Evolutionary conservation across 2,888 invertebrate species (phyloP), one percentile per base, ranked within the genome.

Genomic region (Pammene fasciana): DNA sequence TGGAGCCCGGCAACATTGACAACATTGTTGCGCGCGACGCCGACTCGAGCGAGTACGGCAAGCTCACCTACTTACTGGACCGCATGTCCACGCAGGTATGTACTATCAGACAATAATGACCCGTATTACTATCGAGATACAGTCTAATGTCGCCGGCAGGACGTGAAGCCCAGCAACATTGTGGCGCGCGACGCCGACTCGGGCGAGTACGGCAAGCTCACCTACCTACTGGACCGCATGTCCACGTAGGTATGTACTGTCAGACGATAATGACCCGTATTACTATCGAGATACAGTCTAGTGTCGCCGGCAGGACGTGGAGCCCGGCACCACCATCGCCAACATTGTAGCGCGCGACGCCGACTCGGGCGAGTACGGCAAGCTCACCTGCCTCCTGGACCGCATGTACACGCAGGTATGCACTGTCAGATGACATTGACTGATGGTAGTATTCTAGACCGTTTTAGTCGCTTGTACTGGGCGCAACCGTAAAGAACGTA

Each of bases 61-160:
- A 96, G 90, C 94, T 98, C 38, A 98, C 97, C 0, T 98, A 97
- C 86, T 88, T 98, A 0, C 93, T 98, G 71, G 98, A 98, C 83
- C 93, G 97, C 67, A 94, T 96, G 75, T 97, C 97, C 10, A 96
- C 98, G 0, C 95, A 96, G 93, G 96, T 95, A 83, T 72, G 7
- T 7, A 8, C 48, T 48, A 7, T 14, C 14, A 16, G 16, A 16
- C 16, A 6, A 48, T 9, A 8, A 16, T 48, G 14, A 16, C 8
- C 14, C 8, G 10, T 43, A 43, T 43, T 43, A 38, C 38, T 38
- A 10, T 7, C 10, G 10, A 7, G 43, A 5, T 43, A 43, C 4
- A 26, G 26, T 43, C 13, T 10, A 10, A 11, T 11, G 0, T 5
- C 43, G 43, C 11, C 1, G 2, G 6, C 9, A 9, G 38, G 94